phyloP scores from a whole-genome alignment of 2,888 invertebrate genomes.

The Phyllotreta cruciferae region DNA sequence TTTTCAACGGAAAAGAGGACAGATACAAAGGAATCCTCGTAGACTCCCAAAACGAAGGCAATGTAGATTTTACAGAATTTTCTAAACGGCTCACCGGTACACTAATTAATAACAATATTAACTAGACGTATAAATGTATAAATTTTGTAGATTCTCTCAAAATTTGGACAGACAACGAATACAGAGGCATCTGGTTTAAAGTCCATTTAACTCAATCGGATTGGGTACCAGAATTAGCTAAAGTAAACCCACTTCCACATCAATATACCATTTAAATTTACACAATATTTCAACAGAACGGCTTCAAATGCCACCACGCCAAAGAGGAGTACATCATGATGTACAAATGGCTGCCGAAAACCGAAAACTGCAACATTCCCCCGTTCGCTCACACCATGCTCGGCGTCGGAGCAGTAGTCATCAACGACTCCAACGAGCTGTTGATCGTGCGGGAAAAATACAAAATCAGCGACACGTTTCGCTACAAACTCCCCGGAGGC shows the following conservation, averaged over 20 bases:
- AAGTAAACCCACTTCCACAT: constrained; percentile 59
- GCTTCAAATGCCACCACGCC: constrained; percentile 89
- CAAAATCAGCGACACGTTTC: constrained; percentile 58
- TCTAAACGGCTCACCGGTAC: constrained; percentile 66
- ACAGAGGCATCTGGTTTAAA: constrained; percentile 82
- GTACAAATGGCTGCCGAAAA: constrained; percentile 78
- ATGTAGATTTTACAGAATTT: constrained; percentile 63
- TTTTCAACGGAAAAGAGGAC: constrained; percentile 66
- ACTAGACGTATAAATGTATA: neutral
- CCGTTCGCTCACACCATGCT: constrained; percentile 81
- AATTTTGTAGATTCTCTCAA: constrained; percentile 70
- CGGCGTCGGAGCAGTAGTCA: constrained; percentile 87
- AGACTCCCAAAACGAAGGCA: constrained; percentile 67
- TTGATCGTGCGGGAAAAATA: constrained; percentile 82
- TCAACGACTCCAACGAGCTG: constrained; percentile 78
- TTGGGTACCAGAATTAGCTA: constrained; percentile 78
- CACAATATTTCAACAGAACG: constrained; percentile 63
- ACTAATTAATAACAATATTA: constrained; percentile 38
- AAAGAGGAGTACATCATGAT: constrained; percentile 79
- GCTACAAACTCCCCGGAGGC: constrained; percentile 94
- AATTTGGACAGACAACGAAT: constrained; percentile 70
- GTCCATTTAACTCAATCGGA: constrained; percentile 72
- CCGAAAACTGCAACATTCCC: constrained; percentile 71
- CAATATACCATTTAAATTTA: neutral
- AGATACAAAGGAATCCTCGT: constrained; percentile 79